Conservation (phyloP, 2,888 invertebrate species). For the Eudasyphora cyanicolor region DNA sequence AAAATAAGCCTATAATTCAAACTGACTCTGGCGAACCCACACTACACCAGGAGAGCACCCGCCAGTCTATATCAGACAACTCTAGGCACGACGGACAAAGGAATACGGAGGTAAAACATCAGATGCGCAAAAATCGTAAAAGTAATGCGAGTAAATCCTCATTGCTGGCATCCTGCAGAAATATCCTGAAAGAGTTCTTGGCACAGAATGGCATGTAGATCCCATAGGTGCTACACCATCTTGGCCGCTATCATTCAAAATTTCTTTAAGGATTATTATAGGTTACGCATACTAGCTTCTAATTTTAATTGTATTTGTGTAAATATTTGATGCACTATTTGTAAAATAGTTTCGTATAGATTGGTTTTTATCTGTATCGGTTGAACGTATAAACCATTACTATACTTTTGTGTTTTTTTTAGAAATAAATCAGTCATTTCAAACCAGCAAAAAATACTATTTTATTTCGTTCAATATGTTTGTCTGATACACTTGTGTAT, state of each 20-base stretch:
- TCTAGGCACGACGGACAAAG: background rate
- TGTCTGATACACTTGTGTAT: no score
- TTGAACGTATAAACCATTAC: no score
- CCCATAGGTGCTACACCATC: slow-evolving; percentile 12
- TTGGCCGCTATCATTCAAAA: background rate
- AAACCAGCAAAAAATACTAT: no score
- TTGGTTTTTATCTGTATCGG: background rate
- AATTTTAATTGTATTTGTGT: background rate
- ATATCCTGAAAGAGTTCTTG: slow-evolving; percentile 50
- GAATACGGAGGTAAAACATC: background rate
- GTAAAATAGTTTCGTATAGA: background rate
- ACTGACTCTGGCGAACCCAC: no score
- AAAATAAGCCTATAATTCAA: background rate
- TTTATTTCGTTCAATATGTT: no score
- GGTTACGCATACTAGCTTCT: background rate
- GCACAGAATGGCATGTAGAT: slow-evolving; percentile 26
- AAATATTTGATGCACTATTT: background rate
- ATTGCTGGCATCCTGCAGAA: slow-evolving; percentile 41
- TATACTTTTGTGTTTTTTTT: background rate
- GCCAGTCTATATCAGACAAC: background rate
- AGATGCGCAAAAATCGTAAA: slow-evolving; percentile 12
- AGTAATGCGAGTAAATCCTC: slow-evolving; percentile 28
- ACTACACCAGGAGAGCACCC: background rate
- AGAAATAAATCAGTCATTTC: no score
- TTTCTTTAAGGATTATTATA: background rate